Conservation (phyloP, 2,888 invertebrate species). For the Homarus gammarus region DNA sequence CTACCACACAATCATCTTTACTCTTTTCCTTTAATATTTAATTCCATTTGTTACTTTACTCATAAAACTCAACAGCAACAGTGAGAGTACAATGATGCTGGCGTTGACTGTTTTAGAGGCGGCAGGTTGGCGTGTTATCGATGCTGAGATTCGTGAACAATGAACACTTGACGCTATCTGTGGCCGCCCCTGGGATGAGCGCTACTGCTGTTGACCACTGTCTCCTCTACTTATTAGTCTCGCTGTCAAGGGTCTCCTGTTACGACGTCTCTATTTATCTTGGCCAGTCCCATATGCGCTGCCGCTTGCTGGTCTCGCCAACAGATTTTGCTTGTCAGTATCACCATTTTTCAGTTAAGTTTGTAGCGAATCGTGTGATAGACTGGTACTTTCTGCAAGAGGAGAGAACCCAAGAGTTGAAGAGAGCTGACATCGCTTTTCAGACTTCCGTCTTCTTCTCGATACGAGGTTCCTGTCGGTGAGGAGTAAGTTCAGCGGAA, state of each 20-base stretch:
- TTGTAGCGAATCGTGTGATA: too few species aligned
- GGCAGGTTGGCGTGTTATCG: constrained; percentile 4
- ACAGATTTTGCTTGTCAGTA: too few species aligned
- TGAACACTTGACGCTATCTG: constrained; percentile 44
- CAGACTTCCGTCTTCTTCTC: too few species aligned
- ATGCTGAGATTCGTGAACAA: constrained; percentile 41
- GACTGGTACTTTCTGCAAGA: too few species aligned
- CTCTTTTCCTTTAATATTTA: too few species aligned
- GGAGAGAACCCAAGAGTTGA: too few species aligned
- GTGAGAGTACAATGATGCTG: not conserved
- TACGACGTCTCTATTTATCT: not conserved
- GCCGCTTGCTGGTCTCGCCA: not conserved
- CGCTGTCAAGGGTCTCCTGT: not conserved
- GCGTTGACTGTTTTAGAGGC: not conserved
- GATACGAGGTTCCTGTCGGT: too few species aligned
- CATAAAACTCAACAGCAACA: not conserved
- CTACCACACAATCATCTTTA: too few species aligned
- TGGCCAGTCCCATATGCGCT: too few species aligned
- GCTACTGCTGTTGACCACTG: not conserved
- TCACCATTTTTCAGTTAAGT: too few species aligned
- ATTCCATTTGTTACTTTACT: not conserved
- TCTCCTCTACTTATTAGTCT: not conserved
- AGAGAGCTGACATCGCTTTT: too few species aligned
- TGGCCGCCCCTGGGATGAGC: constrained; percentile 9
- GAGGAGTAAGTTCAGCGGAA: too few species aligned